Percentiles rank a stretch among this genome's conserved stretches.
These are phyloP conservation scores for Melieria omissa DNA, from an alignment of 2,888 invertebrate genomes.

Conservation along the genomic window DNA sequence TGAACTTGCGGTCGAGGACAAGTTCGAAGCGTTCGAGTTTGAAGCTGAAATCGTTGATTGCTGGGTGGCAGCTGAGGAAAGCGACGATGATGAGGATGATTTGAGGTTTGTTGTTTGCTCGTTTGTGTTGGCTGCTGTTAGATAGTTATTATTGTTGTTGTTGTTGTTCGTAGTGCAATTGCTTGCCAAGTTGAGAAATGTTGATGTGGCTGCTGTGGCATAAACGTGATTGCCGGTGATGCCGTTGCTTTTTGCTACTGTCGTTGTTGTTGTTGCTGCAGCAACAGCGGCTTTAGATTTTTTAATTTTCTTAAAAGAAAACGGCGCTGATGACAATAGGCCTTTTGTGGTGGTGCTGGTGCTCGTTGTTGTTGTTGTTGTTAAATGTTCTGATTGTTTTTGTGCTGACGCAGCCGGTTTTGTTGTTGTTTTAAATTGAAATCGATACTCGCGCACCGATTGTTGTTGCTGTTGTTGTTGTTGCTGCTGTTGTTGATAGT, in stretches of 20 bases:
- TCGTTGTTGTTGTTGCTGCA: conserved; percentile 40
- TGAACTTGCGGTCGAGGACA: conserved; percentile 49
- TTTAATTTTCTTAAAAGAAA: conserved; percentile 32
- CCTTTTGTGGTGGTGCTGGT: conserved; percentile 12
- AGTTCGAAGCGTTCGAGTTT: conserved; percentile 31
- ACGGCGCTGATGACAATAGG: conserved; percentile 29
- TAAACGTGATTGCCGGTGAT: conserved; percentile 31
- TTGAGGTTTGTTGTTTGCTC: conserved; percentile 35
- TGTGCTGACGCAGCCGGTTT: neutral
- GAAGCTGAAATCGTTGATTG: conserved; percentile 24
- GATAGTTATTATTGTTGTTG: conserved; percentile 27
- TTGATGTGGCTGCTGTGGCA: conserved; percentile 39
- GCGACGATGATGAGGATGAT: conserved; percentile 27
- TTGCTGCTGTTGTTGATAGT: conserved; percentile 30
- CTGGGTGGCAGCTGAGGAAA: conserved; percentile 20
- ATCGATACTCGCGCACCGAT: conserved; percentile 20
- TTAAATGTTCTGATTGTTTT: conserved; percentile 8
- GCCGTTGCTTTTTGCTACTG: conserved; percentile 39
- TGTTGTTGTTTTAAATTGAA: neutral
- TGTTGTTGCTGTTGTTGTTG: conserved; percentile 7
- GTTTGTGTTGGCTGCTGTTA: conserved; percentile 35
- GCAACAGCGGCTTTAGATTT: conserved; percentile 40
- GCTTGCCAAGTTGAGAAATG: conserved; percentile 42
- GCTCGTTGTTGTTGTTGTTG: conserved; percentile 16
- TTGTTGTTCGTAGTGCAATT: conserved; percentile 41